Conservation (phyloP, 2,888 invertebrate species). For the Candidula unifasciata region DNA sequence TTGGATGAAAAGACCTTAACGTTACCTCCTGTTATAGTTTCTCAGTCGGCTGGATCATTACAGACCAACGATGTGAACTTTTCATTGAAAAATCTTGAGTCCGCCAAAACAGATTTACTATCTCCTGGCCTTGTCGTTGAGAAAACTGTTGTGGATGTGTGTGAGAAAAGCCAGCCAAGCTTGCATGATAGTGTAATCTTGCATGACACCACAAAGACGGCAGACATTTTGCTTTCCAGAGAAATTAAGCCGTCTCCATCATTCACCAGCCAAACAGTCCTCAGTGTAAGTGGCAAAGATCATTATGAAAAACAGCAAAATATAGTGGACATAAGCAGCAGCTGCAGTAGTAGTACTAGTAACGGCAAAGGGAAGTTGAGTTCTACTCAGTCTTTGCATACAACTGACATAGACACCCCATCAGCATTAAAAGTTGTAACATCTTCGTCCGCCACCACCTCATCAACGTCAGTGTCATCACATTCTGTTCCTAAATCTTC, state of each 20-base stretch:
- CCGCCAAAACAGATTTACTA: neutral
- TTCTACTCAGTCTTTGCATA: neutral
- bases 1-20: constrained; percentile 13
- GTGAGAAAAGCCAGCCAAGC: neutral
- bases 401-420: neutral
- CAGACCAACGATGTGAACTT: neutral
- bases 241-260: constrained; percentile 8
- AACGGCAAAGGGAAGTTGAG: constrained; percentile 30
- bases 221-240: constrained; percentile 3
- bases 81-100: neutral
- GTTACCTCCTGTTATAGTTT: neutral
- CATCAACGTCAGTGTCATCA: constrained; percentile 11
- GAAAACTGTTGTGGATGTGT: neutral
- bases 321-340: neutral
- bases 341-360: neutral
- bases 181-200: neutral
- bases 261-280: constrained; percentile 11
- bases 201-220: neutral
- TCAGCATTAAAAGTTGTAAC: neutral
- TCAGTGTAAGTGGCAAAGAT: constrained; percentile 42
- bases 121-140: neutral
- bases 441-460: neutral
- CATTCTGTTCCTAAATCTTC: neutral
- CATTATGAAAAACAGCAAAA: constrained; percentile 27
- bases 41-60: neutral